These are phyloP conservation scores for Steinernema carpocapsae DNA, from an alignment of 2,888 invertebrate genomes.

Conservation along the genomic window DNA sequence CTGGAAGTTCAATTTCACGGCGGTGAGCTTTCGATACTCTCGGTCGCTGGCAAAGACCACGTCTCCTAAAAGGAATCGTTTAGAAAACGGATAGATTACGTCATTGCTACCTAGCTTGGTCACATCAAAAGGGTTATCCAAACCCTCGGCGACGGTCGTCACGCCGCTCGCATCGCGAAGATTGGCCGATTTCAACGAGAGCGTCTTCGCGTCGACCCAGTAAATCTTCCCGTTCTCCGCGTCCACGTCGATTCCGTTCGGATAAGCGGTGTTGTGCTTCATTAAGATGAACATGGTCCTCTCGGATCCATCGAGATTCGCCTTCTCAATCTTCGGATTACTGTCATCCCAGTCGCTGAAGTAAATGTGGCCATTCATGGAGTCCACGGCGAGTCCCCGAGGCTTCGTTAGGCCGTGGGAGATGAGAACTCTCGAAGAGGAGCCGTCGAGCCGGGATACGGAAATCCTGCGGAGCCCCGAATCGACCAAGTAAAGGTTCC, in stretches of 20 bases:
- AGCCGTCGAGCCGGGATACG: slow-evolving; percentile 10
- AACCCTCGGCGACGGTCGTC: slow-evolving; percentile 33
- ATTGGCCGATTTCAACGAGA: slow-evolving; percentile 38
- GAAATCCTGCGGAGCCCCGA: slow-evolving; percentile 42
- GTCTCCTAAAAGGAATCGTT: background rate
- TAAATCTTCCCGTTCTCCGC: slow-evolving; percentile 40
- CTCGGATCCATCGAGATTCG: slow-evolving; percentile 47
- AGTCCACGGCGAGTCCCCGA: slow-evolving; percentile 44
- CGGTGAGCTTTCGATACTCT: slow-evolving; percentile 1
- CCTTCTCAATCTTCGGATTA: slow-evolving; percentile 43
- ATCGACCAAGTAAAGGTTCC: slow-evolving; percentile 49
- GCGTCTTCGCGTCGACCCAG: slow-evolving; percentile 44
- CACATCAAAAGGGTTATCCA: slow-evolving; percentile 43
- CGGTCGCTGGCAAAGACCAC: background rate
- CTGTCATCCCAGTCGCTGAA: slow-evolving; percentile 39
- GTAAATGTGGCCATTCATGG: slow-evolving; percentile 41
- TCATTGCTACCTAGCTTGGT: slow-evolving; percentile 39
- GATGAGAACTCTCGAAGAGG: slow-evolving; percentile 22
- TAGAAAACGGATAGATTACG: background rate
- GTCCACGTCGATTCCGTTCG: slow-evolving; percentile 44
- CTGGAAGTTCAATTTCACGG: background rate
- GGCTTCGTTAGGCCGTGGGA: slow-evolving; percentile 25
- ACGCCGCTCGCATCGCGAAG: slow-evolving; percentile 35
- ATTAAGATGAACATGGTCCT: slow-evolving; percentile 36
- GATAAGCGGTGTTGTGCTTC: slow-evolving; percentile 35